A percentile compares a stretch with the other conserved stretches of the same genome.
These are phyloP conservation scores for Cephalopholis sonnerati DNA, from an alignment of 2,113 vertebrate species.

Conservation along the genomic window DNA sequence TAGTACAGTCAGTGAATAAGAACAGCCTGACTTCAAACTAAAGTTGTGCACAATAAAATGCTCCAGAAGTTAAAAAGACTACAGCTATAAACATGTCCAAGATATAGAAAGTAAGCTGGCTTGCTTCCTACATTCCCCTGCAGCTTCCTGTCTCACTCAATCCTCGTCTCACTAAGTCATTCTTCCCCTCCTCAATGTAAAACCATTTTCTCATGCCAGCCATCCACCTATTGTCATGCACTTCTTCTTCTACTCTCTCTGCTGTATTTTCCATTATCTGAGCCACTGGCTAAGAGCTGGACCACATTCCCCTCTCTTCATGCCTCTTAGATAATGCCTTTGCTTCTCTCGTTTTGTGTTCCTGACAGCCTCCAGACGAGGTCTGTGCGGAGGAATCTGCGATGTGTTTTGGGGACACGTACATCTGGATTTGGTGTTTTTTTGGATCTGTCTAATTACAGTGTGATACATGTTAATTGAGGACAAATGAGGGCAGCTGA, in stretches of 20 bases:
- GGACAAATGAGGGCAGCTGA: neutral
- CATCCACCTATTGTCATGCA: neutral
- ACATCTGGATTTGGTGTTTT: constrained; percentile 7
- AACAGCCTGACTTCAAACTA: neutral
- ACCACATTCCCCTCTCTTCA: constrained; percentile 3
- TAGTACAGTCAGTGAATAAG: too few relatives aligned
- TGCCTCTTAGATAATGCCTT: neutral
- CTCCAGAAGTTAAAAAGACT: neutral
- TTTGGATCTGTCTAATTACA: constrained; percentile 10
- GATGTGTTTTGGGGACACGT: neutral
- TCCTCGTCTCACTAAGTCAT: neutral
- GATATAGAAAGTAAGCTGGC: neutral
- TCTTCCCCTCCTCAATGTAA: neutral
- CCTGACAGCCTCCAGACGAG: neutral
- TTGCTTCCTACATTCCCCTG: neutral
- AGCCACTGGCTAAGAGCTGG: constrained; percentile 17
- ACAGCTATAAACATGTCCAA: too few relatives aligned
- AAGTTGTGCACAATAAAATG: neutral
- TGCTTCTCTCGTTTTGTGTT: neutral
- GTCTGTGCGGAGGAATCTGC: neutral
- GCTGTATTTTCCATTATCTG: constrained; percentile 21
- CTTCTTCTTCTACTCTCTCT: neutral
- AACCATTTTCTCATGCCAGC: constrained; percentile 20
- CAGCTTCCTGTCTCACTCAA: neutral
- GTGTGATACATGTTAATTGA: constrained; percentile 1